Evolutionary conservation across 1,140 invertebrate species (phyloP).

Genomic region (Ceratina australensis): DNA sequence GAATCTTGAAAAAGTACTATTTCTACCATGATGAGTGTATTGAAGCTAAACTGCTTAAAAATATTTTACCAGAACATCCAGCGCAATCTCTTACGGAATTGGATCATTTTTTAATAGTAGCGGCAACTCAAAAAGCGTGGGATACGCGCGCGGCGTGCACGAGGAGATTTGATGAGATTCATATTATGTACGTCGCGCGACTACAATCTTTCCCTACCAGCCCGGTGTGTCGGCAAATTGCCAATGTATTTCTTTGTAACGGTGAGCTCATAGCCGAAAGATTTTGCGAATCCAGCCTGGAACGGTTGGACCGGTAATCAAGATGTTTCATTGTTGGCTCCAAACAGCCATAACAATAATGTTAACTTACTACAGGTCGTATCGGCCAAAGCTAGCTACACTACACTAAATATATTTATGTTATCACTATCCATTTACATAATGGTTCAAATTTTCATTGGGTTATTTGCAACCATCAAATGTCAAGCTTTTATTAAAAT

Average conservation of each 20-base stretch:
- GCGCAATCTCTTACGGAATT: not conserved
- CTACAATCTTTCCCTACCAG: not conserved
- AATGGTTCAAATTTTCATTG: too few species aligned
- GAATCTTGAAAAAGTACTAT: not conserved
- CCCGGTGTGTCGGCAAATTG: slow-evolving; percentile 35
- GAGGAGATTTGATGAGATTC: not conserved
- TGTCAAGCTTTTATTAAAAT: too few species aligned
- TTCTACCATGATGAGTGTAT: not conserved
- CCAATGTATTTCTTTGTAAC: slow-evolving; percentile 31
- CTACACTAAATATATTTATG: not conserved
- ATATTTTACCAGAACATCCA: not conserved
- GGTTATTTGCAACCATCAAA: too few species aligned
- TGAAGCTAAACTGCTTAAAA: not conserved
- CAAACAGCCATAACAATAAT: slow-evolving; percentile 19
- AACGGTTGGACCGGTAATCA: not conserved
- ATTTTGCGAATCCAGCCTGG: slow-evolving; percentile 9
- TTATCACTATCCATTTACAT: not conserved
- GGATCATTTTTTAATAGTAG: not conserved
- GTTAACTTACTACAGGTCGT: not conserved
- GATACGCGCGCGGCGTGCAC: not conserved
- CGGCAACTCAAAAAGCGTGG: too few species aligned
- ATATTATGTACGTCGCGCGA: not conserved
- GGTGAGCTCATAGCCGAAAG: slow-evolving; percentile 18
- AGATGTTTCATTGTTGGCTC: not conserved
- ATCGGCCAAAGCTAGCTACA: not conserved